Percentiles rank a stretch among this genome's conserved stretches.
phyloP scores from a whole-genome alignment of 2,113 vertebrate species.

The Eulemur rufifrons region DNA sequence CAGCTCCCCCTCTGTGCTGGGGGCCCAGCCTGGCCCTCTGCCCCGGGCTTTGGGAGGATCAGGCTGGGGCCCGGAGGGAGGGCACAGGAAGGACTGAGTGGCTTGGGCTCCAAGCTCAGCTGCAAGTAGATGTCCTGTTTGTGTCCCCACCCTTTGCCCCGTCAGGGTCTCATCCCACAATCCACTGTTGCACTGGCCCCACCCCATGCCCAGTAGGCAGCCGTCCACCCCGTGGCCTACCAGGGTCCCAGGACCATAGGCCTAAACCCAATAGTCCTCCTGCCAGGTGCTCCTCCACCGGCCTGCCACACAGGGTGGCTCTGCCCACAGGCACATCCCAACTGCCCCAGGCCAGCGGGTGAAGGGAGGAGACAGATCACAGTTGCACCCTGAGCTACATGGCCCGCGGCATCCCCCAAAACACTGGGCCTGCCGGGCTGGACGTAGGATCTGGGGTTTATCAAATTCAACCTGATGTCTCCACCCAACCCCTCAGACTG shows the following conservation, averaged over 20 bases:
- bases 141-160: not conserved
- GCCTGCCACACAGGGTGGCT: no score
- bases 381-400: fast-evolving
- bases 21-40: not conserved
- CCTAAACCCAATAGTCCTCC: no score
- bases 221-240: fast-evolving
- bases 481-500: no score
- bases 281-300: no score
- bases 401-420: not conserved
- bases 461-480: no score
- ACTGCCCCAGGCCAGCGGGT: fast-evolving
- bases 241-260: not conserved
- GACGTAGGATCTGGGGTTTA: no score
- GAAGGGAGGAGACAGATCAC: no score
- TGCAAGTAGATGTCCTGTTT: not conserved
- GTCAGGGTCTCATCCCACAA: fast-evolving
- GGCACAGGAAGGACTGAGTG: not conserved
- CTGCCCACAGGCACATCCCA: fast-evolving
- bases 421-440: not conserved
- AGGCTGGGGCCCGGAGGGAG: no score
- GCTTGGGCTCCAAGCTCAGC: not conserved
- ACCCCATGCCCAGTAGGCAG: not conserved
- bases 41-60: not conserved
- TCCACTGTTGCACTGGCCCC: fast-evolving
- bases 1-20: not conserved